These are phyloP conservation scores for Illadopsis cleaveri DNA, from an alignment of 2,113 vertebrate genomes.

Conservation along the genomic window DNA sequence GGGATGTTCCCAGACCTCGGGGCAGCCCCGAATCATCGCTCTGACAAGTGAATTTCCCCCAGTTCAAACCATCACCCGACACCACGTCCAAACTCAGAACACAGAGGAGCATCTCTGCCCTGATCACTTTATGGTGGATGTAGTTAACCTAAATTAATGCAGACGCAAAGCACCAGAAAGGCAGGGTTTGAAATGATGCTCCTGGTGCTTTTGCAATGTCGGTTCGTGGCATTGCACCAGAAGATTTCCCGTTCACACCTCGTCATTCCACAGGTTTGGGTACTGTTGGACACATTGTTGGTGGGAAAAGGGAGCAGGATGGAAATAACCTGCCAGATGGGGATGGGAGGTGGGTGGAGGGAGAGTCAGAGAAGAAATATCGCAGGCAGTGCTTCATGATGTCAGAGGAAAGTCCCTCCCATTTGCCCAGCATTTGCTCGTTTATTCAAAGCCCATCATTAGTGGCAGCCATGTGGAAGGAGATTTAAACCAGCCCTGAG, in stretches of 20 bases:
- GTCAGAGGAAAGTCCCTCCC: background rate
- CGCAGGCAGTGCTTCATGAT: background rate
- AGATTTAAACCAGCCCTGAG: background rate
- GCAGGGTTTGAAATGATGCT: background rate
- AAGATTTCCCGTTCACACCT: background rate
- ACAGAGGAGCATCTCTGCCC: background rate
- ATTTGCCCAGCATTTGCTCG: background rate
- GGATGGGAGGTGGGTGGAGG: background rate
- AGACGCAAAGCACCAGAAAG: background rate
- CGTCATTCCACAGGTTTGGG: background rate
- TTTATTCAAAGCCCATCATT: constrained; percentile 22
- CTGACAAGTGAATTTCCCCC: background rate
- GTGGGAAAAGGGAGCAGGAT: background rate
- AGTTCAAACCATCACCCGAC: background rate
- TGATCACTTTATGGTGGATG: background rate
- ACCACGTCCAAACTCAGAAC: background rate
- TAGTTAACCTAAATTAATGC: background rate
- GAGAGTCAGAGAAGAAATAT: background rate
- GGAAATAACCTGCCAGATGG: constrained; percentile 42
- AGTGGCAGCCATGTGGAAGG: background rate
- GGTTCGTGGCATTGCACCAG: background rate
- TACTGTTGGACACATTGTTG: background rate
- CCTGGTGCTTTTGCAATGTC: background rate
- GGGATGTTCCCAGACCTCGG: accelerated
- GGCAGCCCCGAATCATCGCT: accelerated